Percentiles rank a stretch among this genome's conserved stretches.
phyloP scores from a whole-genome alignment of 2,113 vertebrate genomes.

The Meles meles region DNA sequence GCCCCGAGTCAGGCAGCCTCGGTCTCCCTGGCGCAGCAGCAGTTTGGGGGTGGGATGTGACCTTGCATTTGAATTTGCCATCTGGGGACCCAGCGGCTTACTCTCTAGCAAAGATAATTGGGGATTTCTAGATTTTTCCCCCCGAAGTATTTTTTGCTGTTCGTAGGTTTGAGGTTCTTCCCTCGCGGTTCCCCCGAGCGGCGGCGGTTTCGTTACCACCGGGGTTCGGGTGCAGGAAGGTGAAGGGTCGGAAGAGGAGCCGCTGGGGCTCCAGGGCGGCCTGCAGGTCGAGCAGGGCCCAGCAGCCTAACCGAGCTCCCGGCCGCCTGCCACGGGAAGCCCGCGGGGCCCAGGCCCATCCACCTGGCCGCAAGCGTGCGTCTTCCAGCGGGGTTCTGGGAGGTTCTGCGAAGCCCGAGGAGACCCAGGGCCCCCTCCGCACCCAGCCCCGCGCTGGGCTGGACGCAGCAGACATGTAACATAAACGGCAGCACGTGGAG shows the following conservation, averaged over 20 bases:
- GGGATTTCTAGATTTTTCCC: not conserved
- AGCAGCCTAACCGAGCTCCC: not conserved
- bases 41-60: constrained; percentile 20
- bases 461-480: constrained; percentile 56
- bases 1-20: not conserved
- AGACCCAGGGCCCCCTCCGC: constrained; percentile 41
- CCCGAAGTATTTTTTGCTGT: not conserved
- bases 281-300: not conserved
- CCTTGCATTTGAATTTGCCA: constrained; percentile 73
- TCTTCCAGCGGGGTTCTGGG: not conserved
- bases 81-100: not conserved
- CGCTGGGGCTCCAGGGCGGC: not conserved
- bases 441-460: not conserved
- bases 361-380: not conserved
- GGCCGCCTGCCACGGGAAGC: not conserved
- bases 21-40: not conserved
- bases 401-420: not conserved
- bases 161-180: not conserved
- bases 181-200: not conserved
- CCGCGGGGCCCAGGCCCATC: not conserved
- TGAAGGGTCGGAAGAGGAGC: not conserved
- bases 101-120: not conserved
- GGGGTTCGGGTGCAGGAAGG: not conserved
- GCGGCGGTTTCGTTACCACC: not conserved
- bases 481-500: constrained; percentile 91